Evolutionary conservation across 2,797 vertebrate genomes (phyloP), one percentile per base, ranked within the genome.

Genomic region (Sebastes elongatus): DNA sequence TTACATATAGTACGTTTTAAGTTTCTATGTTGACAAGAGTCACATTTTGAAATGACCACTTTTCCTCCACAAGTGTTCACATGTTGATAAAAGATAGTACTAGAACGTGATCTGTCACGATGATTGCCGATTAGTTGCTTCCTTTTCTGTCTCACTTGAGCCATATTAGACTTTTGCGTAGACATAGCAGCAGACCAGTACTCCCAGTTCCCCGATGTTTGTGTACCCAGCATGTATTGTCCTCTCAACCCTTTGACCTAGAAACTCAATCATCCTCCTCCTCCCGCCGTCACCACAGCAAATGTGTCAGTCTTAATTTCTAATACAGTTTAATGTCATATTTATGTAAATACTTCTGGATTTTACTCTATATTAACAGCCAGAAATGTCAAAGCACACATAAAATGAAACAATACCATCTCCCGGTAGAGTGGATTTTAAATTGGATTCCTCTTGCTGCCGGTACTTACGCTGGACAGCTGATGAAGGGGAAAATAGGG

Each of bases 351-450:
- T 96, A 96, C 94, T 92, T 94, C 88, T 87, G 85, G 89, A 94
- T 96, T 96, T 96, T 95, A 93, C 94, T 94, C 92, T 88, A 93
- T 95, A 96, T 96, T 96, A 96, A 95, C 92, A 90, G 93, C 89
- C 89, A 96, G 96, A 96, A 96, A 96, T 96, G 96, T 96, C 96
- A 96, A 95, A 96, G 95, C 95, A 94, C 96, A 96, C 96, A 96
- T 96, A 96, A 96, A 96, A 96, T 96, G 94, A 96, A 96, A 96
- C 95, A 96, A 96, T 96, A 95, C 93, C 94, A 94, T 96, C 94
- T 95, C 94, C 92, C 91, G 83, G 93, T 93, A 88, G 94, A 96
- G 94, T 95, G 95, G 94, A 96, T 96, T 96, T 96, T 96, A 96
- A 96, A 96, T 96, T 96, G 95, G 96, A 95, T 96, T 96, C 92